Percentiles rank a stretch among this genome's conserved stretches.
These are phyloP conservation scores for Zeus faber DNA, from an alignment of 2,113 vertebrate genomes.

Conservation along the genomic window DNA sequence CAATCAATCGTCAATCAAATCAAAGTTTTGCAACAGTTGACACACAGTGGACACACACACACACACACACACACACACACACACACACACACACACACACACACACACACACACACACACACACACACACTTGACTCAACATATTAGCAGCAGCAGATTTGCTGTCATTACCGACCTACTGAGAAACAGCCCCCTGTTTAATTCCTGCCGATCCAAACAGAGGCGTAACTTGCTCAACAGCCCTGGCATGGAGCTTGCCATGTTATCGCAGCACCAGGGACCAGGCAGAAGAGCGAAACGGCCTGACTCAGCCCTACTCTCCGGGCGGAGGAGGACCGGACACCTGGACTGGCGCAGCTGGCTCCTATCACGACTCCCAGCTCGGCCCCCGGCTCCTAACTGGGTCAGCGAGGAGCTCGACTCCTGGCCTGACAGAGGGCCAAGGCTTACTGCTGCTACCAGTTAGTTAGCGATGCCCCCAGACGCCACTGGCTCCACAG, in stretches of 20 bases:
- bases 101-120: not conserved
- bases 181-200: not conserved
- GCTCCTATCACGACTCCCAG: slow-evolving; percentile 23
- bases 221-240: not conserved
- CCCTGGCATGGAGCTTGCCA: not conserved
- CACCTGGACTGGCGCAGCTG: slow-evolving; percentile 19
- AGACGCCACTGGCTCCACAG: slow-evolving; percentile 19
- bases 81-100: not conserved
- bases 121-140: slow-evolving; percentile 14
- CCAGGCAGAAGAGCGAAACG: not conserved
- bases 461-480: slow-evolving; percentile 29
- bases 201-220: not conserved
- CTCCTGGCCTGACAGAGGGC: slow-evolving; percentile 12
- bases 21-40: too few relatives aligned
- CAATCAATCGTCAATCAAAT: too few relatives aligned
- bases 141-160: slow-evolving; percentile 20
- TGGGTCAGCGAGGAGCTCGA: slow-evolving; percentile 16
- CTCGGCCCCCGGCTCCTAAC: slow-evolving; percentile 10
- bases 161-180: slow-evolving; percentile 4
- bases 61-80: not conserved
- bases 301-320: slow-evolving; percentile 20
- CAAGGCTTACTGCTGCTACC: slow-evolving; percentile 27
- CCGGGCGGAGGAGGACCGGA: slow-evolving; percentile 23
- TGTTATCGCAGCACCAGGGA: slow-evolving; percentile 3
- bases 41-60: not conserved